Conservation (phyloP, 2,113 vertebrate genomes). For the Perca schrenkii region DNA sequence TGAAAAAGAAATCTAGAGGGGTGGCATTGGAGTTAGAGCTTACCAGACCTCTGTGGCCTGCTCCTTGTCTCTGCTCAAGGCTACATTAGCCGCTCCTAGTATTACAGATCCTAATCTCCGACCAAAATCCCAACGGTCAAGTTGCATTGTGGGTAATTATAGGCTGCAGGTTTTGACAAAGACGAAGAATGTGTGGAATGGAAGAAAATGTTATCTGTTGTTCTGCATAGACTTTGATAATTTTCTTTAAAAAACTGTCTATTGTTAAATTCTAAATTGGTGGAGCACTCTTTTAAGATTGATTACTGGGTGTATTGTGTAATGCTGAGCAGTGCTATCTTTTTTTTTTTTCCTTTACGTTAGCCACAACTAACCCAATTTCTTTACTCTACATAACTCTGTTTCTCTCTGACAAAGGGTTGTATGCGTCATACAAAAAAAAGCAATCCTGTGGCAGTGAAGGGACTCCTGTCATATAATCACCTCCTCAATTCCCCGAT, state of each 20-base stretch:
- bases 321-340: background rate
- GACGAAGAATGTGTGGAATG: background rate
- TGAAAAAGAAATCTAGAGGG: background rate
- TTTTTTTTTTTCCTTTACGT: conserved; percentile 1
- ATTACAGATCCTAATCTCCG: background rate
- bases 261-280: background rate
- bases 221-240: background rate
- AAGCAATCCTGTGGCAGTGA: conserved; percentile 13
- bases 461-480: conserved; percentile 48
- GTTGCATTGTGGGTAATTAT: background rate
- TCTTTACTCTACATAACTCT: background rate
- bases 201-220: background rate
- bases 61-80: background rate
- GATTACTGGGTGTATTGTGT: background rate
- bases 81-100: background rate
- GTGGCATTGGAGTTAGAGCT: background rate
- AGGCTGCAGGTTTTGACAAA: background rate
- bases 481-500: conserved; percentile 44
- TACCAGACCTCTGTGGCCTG: background rate
- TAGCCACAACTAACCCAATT: background rate
- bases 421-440: conserved; percentile 29
- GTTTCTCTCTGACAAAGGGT: conserved; percentile 15
- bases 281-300: background rate
- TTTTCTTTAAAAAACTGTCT: background rate
- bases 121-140: background rate